These are phyloP conservation scores for Brachionus koreanus DNA, from an alignment of 1,140 invertebrate genomes.

Conservation along the genomic window DNA sequence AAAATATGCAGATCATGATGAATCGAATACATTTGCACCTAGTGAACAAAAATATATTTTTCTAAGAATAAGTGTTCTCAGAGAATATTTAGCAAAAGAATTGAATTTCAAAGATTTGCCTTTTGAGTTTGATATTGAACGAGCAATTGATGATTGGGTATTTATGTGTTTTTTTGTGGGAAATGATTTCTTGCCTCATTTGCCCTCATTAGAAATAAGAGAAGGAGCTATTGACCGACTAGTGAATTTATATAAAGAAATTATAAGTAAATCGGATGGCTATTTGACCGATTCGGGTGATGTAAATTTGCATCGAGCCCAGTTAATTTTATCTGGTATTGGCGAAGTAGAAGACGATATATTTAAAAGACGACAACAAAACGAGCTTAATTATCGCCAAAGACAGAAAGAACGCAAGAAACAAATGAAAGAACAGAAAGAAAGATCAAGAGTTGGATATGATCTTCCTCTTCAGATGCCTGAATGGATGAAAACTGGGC, in stretches of 20 bases:
- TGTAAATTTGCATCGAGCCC: slow-evolving; percentile 83
- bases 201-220: slow-evolving; percentile 91
- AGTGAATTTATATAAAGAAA: slow-evolving; percentile 87
- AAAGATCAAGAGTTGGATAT: neutral
- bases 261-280: slow-evolving; percentile 82
- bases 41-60: slow-evolving; percentile 59
- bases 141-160: slow-evolving; percentile 86
- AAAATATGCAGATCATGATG: slow-evolving; percentile 56
- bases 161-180: slow-evolving; percentile 99
- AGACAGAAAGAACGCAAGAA: slow-evolving; percentile 35
- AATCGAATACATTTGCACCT: slow-evolving; percentile 62
- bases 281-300: slow-evolving; percentile 90
- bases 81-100: slow-evolving; percentile 90
- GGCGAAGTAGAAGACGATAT: slow-evolving; percentile 95
- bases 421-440: slow-evolving; percentile 6
- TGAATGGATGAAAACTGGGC: slow-evolving; percentile 43
- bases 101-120: slow-evolving; percentile 82
- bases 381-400: slow-evolving; percentile 73
- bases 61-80: slow-evolving; percentile 75
- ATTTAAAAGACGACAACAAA: slow-evolving; percentile 80
- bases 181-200: slow-evolving; percentile 97
- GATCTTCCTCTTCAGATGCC: slow-evolving; percentile 22
- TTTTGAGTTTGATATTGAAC: slow-evolving; percentile 66
- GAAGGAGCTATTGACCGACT: slow-evolving; percentile 95
- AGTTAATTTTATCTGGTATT: slow-evolving; percentile 78